These are phyloP conservation scores for Leucophenga montana DNA, from an alignment of 2,888 invertebrate species.

Conservation along the genomic window DNA sequence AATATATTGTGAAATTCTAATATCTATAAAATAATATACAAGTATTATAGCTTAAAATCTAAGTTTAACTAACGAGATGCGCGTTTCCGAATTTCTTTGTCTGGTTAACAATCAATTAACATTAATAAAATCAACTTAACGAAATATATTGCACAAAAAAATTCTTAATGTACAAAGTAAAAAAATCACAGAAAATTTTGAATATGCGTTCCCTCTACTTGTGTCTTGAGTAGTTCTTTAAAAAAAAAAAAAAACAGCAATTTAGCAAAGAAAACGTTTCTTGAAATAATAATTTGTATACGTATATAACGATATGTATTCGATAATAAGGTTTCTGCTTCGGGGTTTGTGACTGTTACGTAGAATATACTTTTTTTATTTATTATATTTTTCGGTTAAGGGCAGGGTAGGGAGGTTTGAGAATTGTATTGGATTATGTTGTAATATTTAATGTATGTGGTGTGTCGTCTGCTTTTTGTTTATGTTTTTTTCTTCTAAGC, in stretches of 20 bases:
- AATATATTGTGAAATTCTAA: conserved; percentile 24
- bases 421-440: not conserved
- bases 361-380: too few relatives aligned
- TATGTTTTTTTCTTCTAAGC: conserved; percentile 38
- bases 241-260: not conserved
- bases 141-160: conserved; percentile 22
- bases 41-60: conserved; percentile 37
- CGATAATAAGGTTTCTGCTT: not conserved
- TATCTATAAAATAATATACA: conserved; percentile 17
- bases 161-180: too few relatives aligned
- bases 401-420: too few relatives aligned
- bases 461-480: conserved; percentile 22
- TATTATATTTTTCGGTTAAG: not conserved
- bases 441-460: conserved; percentile 12
- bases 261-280: too few relatives aligned
- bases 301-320: too few relatives aligned
- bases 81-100: too few relatives aligned
- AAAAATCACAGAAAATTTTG: conserved; percentile 40
- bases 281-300: too few relatives aligned
- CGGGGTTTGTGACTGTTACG: conserved; percentile 3
- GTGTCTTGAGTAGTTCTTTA: not conserved
- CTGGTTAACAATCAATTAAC: conserved; percentile 27
- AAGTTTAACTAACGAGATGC: conserved; percentile 27
- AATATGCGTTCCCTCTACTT: conserved; percentile 13
- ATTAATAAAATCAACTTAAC: conserved; percentile 17